These are phyloP conservation scores for Trissonchulus sp. DNA, from an alignment of 2,888 invertebrate genomes.

Conservation along the genomic window DNA sequence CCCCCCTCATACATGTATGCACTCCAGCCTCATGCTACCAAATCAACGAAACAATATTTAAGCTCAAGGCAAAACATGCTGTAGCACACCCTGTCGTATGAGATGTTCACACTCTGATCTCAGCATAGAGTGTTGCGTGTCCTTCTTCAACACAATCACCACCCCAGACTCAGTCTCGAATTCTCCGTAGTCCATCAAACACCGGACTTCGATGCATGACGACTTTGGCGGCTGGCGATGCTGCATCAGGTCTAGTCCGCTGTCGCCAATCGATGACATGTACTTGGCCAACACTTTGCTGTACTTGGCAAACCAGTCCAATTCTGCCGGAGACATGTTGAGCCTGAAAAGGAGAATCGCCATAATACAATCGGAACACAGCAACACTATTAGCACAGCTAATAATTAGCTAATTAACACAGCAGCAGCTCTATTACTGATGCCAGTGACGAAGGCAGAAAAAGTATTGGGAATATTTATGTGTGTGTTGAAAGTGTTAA, in stretches of 20 bases:
- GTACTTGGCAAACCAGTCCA: conserved; percentile 80
- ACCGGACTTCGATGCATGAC: conserved; percentile 79
- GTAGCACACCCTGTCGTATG: conserved; percentile 44
- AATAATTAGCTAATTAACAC: too few relatives aligned
- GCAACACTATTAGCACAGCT: too few relatives aligned
- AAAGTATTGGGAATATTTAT: too few relatives aligned
- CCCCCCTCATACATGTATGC: too few relatives aligned
- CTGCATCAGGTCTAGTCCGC: conserved; percentile 67
- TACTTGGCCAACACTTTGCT: conserved; percentile 76
- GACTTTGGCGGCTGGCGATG: conserved; percentile 66
- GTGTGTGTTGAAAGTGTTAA: too few relatives aligned
- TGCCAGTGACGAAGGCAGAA: too few relatives aligned
- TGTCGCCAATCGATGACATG: conserved; percentile 80
- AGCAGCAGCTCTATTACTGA: too few relatives aligned
- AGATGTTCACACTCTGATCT: conserved; percentile 45
- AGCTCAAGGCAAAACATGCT: conserved; percentile 29
- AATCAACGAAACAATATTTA: too few relatives aligned
- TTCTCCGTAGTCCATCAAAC: conserved; percentile 82
- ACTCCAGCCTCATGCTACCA: too few relatives aligned
- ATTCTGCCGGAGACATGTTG: conserved; percentile 43
- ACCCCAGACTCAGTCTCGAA: conserved; percentile 90
- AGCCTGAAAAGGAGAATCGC: conserved; percentile 4
- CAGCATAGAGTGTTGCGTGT: conserved; percentile 59
- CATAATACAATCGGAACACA: too few relatives aligned
- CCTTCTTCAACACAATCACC: conserved; percentile 75